Base-by-base conservation (phyloP, 2,797 vertebrate species). In the Rhynchotus rufescens region DNA sequence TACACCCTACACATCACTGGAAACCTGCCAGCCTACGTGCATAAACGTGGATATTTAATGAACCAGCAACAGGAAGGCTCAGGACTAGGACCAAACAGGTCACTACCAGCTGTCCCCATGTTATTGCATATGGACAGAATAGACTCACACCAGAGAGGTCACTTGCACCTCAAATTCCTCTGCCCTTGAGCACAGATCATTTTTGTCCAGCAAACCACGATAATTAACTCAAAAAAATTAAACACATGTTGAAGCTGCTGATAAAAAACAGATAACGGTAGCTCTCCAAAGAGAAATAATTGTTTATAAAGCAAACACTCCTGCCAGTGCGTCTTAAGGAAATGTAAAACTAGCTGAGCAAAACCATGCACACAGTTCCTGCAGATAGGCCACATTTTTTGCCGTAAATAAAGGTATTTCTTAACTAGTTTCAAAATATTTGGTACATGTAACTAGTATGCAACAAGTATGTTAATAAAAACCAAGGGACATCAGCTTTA, bases 131-230 rank as follows among this genome's bases (percentile, higher is more conserved):
- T 57, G 85, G 65, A 92, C 52, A 25, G 72, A 83, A n/a, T 44
- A 91, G 59, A 40, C 52, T 88, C 61, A 36, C 69, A 22, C 79
- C 80, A 44, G 38, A 86, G 80, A 85, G 32, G 74, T 91, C 75
- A 92, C 95, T 87, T 91, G 77, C 47, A 92, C 13, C 83, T 92
- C 40, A 89, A 34, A 81, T 60, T 42, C 72, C 49, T 84, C 80
- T 81, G n/a, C 16, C 26, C 65, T 40, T 52, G 59, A 85, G 26
- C 79, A 38, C 54, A 79, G 60, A 40, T 76, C 65, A 85, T 89
- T 88, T 85, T 82, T 84, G 68, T 77, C 49, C 32, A 9, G 54
- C 52, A 74, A 61, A 15, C n/a, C 44, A 30, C 13, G 19, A 84
- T 38, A 26, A 82, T 11, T 44, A 79, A 40, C 52, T 80, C 66